Percentiles rank a stretch among this genome's conserved stretches.
Conservation (phyloP, 2,888 invertebrate genomes). For the Rhagophthalmus giganteus region DNA sequence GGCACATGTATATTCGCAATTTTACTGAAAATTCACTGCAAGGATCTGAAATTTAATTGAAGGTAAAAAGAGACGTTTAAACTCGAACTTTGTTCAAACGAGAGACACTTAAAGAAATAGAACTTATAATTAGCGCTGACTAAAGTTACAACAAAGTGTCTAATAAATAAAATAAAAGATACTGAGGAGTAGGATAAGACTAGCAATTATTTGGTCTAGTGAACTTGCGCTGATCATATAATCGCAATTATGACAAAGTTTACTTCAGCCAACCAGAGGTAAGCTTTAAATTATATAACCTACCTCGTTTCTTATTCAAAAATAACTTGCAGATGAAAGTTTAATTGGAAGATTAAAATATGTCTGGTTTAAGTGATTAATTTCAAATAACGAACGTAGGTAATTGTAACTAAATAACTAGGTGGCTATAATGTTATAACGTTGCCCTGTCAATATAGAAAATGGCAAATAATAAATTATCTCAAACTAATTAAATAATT, state of each 20-base stretch:
- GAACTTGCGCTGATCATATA: slow-evolving; percentile 18
- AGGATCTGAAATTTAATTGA: too few relatives aligned
- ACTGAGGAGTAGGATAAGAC: slow-evolving; percentile 16
- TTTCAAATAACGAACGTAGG: too few relatives aligned
- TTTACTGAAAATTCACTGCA: too few relatives aligned
- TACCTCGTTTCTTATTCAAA: slow-evolving; percentile 1
- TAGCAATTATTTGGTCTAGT: slow-evolving; percentile 26
- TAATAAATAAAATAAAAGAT: slow-evolving; percentile 10
- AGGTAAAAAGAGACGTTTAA: too few relatives aligned
- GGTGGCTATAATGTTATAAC: too few relatives aligned
- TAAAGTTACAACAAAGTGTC: background rate
- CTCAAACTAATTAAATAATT: too few relatives aligned
- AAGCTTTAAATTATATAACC: slow-evolving; percentile 13
- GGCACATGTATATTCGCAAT: too few relatives aligned
- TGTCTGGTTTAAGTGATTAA: background rate
- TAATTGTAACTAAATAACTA: background rate
- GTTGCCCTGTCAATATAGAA: too few relatives aligned
- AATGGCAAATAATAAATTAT: too few relatives aligned
- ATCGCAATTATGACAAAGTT: slow-evolving; percentile 24
- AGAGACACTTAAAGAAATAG: too few relatives aligned
- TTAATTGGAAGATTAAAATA: slow-evolving; percentile 2
- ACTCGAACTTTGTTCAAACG: too few relatives aligned
- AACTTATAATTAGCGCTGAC: background rate
- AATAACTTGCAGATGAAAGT: slow-evolving; percentile 2
- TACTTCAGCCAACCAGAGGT: slow-evolving; percentile 13